Evolutionary conservation across 2,888 invertebrate species (phyloP), one percentile per base, ranked within the genome.

Genomic region (Cerceris ruficornis): DNA sequence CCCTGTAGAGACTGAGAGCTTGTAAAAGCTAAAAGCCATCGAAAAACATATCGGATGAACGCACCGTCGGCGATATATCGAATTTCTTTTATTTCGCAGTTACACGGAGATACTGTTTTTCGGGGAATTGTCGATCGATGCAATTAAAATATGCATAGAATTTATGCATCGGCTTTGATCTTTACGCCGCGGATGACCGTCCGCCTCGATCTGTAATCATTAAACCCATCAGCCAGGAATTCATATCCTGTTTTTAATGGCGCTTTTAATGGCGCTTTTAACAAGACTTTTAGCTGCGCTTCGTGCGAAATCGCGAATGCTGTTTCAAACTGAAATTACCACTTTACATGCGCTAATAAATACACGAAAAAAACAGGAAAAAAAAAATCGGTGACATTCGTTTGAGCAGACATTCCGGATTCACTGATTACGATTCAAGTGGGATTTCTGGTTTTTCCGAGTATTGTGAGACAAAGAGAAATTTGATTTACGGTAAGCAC

Each of bases 1-100:
- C 52, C 55, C 39, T 55, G 57, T 61, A 49, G 52, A 15, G n/a
- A 7, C 14, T 9, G 15, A 54, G 69, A 46, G 49, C 55, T 59
- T 69, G 72, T 49, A 58, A 73, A 59, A 73, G 73, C 64, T 69
- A 69, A 74, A 74, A 74, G 58, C 59, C 54, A 69, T 49, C 69
- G 46, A 59, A 46, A 46, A 7, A 50, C 50, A n/a, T n/a, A 50
- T 49, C 50, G 62, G 49, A 62, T 57, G 6, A 28, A 39, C 13
- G 28, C 8, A 39, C 39, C 55, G 7, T 8, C 55, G 13, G 39
- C 57, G 67, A 70, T 70, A 64, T 75, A 62, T 69, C 28, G 28
- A 66, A 62, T 62, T 77, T 61, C 68, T 61, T 76, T 62, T 69
- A 28, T 15, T 41, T 17, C 15, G n/a, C 42, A 15, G 9, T 14